Evolutionary conservation across 2,797 vertebrate species (phyloP).

Genomic region (Pristis pectinata): DNA sequence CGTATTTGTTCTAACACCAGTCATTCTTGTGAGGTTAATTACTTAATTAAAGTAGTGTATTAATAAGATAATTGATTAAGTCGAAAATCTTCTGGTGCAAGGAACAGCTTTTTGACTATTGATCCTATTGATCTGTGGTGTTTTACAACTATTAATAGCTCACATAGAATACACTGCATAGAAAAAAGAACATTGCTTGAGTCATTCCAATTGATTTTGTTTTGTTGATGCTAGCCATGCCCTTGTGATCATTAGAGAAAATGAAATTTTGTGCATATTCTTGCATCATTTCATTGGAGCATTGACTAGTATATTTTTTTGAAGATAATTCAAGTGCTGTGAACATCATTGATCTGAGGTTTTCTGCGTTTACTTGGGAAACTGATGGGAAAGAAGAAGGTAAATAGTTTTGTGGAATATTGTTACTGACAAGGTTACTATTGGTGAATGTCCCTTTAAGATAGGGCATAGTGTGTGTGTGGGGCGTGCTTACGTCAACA

Average conservation of each 20-base stretch:
- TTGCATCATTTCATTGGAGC: background rate
- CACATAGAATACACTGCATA: slow-evolving; percentile 44
- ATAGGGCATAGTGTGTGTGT: too few species aligned
- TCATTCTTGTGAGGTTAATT: slow-evolving; percentile 49
- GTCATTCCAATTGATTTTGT: slow-evolving; percentile 34
- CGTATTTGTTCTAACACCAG: background rate
- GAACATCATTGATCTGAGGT: slow-evolving; percentile 45
- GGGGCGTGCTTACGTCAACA: too few species aligned
- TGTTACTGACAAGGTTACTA: too few species aligned
- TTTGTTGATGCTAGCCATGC: slow-evolving; percentile 40
- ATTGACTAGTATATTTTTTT: background rate
- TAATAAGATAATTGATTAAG: slow-evolving; percentile 43
- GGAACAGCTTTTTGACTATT: slow-evolving; percentile 40
- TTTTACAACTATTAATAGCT: slow-evolving; percentile 47
- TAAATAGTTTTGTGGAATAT: slow-evolving; percentile 32
- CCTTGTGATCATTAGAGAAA: slow-evolving; percentile 45
- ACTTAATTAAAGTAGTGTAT: slow-evolving; percentile 53
- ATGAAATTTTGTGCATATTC: slow-evolving; percentile 43
- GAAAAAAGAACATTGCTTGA: slow-evolving; percentile 44
- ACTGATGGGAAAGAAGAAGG: slow-evolving; percentile 40
- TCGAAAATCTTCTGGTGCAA: slow-evolving; percentile 43
- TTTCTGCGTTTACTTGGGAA: slow-evolving; percentile 46
- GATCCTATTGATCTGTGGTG: slow-evolving; percentile 45
- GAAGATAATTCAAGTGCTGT: slow-evolving; percentile 45
- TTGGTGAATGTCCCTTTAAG: too few species aligned